Base-by-base conservation (phyloP, 1,140 invertebrate genomes). In the Diabrotica virgifera region DNA sequence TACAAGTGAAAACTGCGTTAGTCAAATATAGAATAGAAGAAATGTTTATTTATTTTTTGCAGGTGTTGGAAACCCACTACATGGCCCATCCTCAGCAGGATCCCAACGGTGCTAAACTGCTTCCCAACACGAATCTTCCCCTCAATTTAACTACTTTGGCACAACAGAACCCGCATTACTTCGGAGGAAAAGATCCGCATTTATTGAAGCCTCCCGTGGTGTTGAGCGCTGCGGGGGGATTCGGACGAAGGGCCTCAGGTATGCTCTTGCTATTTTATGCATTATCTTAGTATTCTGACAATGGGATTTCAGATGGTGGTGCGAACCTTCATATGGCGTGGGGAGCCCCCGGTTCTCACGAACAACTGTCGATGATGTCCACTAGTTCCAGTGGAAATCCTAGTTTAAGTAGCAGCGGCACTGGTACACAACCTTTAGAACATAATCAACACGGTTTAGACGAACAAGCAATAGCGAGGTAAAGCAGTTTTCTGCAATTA, bases 171-270 rank as follows among this genome's bases (percentile, higher is more conserved):
- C 89, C 89, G 7, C 89, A 92, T 72, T 92, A 92, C 81, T 92
- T 94, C 79, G 90, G 90, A 73, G 90, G 94, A 63, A 96, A 96
- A 77, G 94, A 97, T 82, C 94, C 95, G 73, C 93, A 97, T 81
- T 83, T 97, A 67, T 81, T 98, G 50, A 95, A 96, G 79, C 94
- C 95, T 50, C 95, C 95, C 2, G 88, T 89, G 59, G 89, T 92
- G 8, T 89, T 96, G 86, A 92, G 90, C 64, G 90, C 90, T 70
- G 90, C 87, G 70, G 89, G 90, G 66, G 87, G 89, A 55, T 93
- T 96, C 82, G 93, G 92, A 52, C 84, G 96, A 60, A 86, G 96
- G 74, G 96, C 96, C 56, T 97, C 95, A 62, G 74, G 74, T 74
- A 58, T 60, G 55, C 4, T 24, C 24, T 24, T 24, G 4, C 1